Base-by-base conservation (phyloP, 2,888 invertebrate genomes). In the Blastobasis adustella region DNA sequence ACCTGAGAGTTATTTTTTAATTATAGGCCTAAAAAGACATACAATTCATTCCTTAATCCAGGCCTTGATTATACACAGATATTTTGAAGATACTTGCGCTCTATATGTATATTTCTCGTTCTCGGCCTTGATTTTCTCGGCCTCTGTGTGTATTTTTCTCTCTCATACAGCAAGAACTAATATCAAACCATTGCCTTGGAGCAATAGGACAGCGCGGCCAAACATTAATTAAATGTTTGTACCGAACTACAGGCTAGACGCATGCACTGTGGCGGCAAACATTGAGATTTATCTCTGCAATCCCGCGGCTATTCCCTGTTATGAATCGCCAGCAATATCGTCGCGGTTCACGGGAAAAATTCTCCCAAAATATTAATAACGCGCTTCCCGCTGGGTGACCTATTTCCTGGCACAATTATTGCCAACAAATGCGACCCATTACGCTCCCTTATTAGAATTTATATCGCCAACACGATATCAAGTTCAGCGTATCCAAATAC, bases 311-410 rank as follows among this genome's bases (percentile, higher is more conserved):
- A 8, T n/a, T 10, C 39, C 10, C 39, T n/a, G 47, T 57, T 62
- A 65, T 62, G 56, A 61, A 63, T 62, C 46, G 58, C 54, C 51
- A 55, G 58, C 61, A 63, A 67, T 62, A 62, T 55, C 55, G 57
- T 53, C 51, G 49, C 51, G 54, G 55, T 57, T 58, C 52, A 53
- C 49, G 51, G 41, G 36, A 41, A 54, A 55, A 54, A 59, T 60
- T 58, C 54, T 56, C 59, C 59, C 52, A 59, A 62, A 62, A 56
- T 62, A 65, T 63, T 63, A 63, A 63, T 65, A 55, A 57, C 45
- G 50, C 42, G 49, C 53, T 52, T 46, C 51, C 55, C 55, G 55
- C 58, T 56, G 56, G 46, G 36, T 46, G 49, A 51, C 54, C 54
- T 45, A 49, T 38, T 49, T 54, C 10, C 49, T 40, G 23, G n/a